Percentiles rank a stretch among this genome's conserved stretches.
phyloP scores from a whole-genome alignment of 2,113 vertebrate species.

The Rhinogobius similis region DNA sequence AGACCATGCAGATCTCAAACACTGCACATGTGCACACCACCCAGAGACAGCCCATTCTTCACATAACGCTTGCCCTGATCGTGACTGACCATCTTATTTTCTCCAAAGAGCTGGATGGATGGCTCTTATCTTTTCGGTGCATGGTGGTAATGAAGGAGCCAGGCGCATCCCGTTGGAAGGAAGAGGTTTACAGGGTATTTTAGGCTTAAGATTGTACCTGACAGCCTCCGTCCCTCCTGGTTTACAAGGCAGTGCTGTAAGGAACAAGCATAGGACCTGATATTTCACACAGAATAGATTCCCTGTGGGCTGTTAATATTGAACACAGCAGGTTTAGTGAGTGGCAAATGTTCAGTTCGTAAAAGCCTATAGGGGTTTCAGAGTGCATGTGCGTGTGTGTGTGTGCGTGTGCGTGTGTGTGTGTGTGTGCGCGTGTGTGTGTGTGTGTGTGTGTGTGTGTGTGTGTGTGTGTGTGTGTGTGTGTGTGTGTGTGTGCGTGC shows the following conservation, averaged over 20 bases:
- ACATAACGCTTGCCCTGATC: conserved; percentile 16
- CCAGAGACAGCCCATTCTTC: background rate
- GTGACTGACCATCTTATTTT: conserved; percentile 31
- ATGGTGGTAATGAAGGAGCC: conserved; percentile 22
- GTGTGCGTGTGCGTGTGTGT: conserved; percentile 9
- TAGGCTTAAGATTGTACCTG: conserved; percentile 30
- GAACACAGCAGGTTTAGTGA: conserved; percentile 65
- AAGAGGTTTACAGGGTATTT: conserved; percentile 23
- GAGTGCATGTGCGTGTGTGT: conserved; percentile 13
- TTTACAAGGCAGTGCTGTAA: conserved; percentile 21
- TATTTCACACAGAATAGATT: conserved; percentile 50
- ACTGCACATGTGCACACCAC: conserved; percentile 15
- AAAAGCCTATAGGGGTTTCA: conserved; percentile 36
- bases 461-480: conserved; percentile 10
- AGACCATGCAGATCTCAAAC: conserved; percentile 8
- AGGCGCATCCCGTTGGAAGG: background rate
- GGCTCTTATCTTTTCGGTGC: conserved; percentile 14
- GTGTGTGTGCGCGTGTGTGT: conserved; percentile 9
- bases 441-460: conserved; percentile 10
- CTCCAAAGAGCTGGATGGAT: conserved; percentile 22
- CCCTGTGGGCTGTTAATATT: conserved; percentile 69
- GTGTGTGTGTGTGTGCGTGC: conserved; percentile 9
- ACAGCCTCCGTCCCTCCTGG: conserved; percentile 17
- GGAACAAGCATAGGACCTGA: conserved; percentile 24
- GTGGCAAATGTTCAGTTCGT: conserved; percentile 47